Conservation (phyloP, 2,888 invertebrate species). For the Drosophila acutilabella region DNA sequence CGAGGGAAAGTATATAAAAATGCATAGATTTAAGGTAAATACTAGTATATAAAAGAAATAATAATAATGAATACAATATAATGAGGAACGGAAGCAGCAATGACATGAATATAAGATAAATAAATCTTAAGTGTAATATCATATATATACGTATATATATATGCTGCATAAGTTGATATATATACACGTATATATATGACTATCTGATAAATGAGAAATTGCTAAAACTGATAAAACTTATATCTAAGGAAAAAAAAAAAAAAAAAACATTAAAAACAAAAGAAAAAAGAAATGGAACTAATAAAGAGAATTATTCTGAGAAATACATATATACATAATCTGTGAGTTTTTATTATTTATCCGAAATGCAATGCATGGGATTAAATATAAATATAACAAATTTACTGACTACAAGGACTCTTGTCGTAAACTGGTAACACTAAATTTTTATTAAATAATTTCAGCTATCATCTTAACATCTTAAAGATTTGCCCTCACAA, state of each 20-base stretch:
- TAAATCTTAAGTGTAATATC: constrained; percentile 62
- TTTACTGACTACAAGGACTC: too few relatives aligned
- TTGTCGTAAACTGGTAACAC: too few relatives aligned
- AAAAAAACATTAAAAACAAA: constrained; percentile 27
- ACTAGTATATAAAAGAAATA: constrained; percentile 31
- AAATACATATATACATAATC: constrained; percentile 46
- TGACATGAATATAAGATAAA: constrained; percentile 55
- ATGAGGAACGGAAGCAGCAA: constrained; percentile 49
- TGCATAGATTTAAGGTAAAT: constrained; percentile 59
- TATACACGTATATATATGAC: constrained; percentile 44
- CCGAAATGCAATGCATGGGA: background rate
- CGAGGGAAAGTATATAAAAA: constrained; percentile 44
- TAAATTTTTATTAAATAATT: background rate
- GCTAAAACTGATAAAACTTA: constrained; percentile 75
- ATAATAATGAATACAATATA: constrained; percentile 38
- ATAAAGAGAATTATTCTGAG: constrained; percentile 80
- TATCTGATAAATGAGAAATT: constrained; percentile 71
- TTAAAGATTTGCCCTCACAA: too few relatives aligned
- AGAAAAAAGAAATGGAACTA: constrained; percentile 55
- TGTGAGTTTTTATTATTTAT: too few relatives aligned
- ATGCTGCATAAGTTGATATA: constrained; percentile 30
- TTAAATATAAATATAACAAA: background rate
- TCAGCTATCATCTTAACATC: too few relatives aligned
- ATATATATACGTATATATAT: constrained; percentile 41
- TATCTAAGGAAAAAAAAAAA: constrained; percentile 57